These are phyloP conservation scores for Tridacna crocea DNA, from an alignment of 2,888 invertebrate genomes.

Conservation along the genomic window DNA sequence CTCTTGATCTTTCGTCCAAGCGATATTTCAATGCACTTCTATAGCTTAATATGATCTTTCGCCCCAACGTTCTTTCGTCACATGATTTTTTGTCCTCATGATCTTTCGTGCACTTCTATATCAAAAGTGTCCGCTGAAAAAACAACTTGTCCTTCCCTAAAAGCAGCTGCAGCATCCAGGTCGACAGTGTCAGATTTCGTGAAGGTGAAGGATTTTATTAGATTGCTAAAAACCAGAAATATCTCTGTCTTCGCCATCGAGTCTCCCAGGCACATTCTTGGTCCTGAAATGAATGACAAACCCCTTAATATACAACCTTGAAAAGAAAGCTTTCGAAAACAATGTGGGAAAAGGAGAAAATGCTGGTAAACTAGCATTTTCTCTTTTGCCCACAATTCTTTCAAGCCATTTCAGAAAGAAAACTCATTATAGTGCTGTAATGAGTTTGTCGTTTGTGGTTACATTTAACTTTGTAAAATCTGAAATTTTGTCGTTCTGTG, in stretches of 20 bases:
- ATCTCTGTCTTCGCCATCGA: conserved; percentile 58
- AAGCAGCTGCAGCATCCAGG: conserved; percentile 1
- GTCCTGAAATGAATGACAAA: conserved; percentile 43
- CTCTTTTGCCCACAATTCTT: too few species aligned
- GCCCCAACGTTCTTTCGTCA: neutral
- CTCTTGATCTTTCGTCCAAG: too few species aligned
- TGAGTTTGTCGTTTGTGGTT: too few species aligned
- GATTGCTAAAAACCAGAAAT: conserved; percentile 59
- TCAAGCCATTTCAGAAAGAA: too few species aligned
- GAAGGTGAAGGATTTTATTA: conserved; percentile 54
- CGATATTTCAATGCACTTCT: neutral
- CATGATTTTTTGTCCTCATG: conserved; percentile 6
- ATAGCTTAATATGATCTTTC: neutral
- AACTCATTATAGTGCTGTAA: too few species aligned
- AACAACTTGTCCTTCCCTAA: conserved; percentile 21
- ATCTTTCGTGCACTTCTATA: conserved; percentile 17
- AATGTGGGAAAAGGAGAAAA: too few species aligned
- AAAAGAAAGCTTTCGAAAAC: too few species aligned
- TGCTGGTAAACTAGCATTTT: too few species aligned
- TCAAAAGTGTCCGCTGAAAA: conserved; percentile 26
- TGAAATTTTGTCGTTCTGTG: too few species aligned
- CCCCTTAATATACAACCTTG: too few species aligned
- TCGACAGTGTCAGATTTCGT: neutral
- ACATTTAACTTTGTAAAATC: too few species aligned
- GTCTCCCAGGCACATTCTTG: conserved; percentile 62